Conservation (phyloP, 2,113 vertebrate species). For the Sceloporus tristichus region DNA sequence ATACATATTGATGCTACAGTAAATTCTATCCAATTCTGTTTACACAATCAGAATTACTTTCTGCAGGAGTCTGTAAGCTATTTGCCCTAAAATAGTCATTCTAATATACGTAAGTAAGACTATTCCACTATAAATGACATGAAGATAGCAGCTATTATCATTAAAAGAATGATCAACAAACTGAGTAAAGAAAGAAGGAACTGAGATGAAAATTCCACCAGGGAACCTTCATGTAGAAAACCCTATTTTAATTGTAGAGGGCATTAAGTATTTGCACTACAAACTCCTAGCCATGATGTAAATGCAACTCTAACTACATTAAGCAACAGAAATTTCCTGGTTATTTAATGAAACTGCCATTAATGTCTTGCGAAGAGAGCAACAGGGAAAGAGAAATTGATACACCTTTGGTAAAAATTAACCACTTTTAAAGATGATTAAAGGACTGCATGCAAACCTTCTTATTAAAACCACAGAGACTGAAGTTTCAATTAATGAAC, state of each 20-base stretch:
- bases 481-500: constrained; percentile 71
- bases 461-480: constrained; percentile 66
- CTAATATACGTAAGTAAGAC: neutral
- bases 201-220: neutral
- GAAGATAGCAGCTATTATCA: neutral
- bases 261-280: constrained; percentile 19
- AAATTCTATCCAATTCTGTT: neutral
- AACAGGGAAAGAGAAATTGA: constrained; percentile 54
- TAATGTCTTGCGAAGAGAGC: constrained; percentile 53
- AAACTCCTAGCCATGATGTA: constrained; percentile 15
- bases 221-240: constrained; percentile 29
- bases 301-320: constrained; percentile 26
- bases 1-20: neutral
- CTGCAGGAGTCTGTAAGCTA: neutral
- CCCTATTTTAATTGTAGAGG: neutral
- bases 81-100: neutral
- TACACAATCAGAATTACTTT: neutral
- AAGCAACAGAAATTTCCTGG: constrained; percentile 28
- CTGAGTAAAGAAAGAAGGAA: neutral
- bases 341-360: constrained; percentile 54
- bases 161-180: neutral
- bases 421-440: constrained; percentile 62
- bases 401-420: constrained; percentile 62
- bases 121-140: neutral
- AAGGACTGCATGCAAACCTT: constrained; percentile 53